These are phyloP conservation scores for Drosophila percnosoma DNA, from an alignment of 2,888 invertebrate genomes.

Conservation along the genomic window DNA sequence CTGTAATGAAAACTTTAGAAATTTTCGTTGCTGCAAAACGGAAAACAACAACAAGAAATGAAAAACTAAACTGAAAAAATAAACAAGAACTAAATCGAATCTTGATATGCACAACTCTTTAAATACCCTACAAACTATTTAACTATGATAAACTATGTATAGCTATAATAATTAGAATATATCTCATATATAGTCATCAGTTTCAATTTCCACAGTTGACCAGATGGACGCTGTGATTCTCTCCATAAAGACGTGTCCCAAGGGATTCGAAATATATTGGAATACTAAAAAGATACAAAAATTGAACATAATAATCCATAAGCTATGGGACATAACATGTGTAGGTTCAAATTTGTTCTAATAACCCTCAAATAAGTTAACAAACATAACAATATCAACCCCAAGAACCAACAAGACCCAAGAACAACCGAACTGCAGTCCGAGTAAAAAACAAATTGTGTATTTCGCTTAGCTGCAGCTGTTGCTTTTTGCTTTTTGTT, in stretches of 20 bases:
- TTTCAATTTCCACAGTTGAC: neutral
- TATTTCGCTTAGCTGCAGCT: conserved; percentile 2
- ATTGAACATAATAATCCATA: neutral
- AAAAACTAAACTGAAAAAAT: conserved; percentile 25
- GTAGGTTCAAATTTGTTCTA: fast-evolving
- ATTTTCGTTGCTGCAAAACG: conserved; percentile 33
- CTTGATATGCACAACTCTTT: neutral
- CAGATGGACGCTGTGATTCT: neutral
- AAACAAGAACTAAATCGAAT: conserved; percentile 12
- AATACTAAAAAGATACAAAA: neutral
- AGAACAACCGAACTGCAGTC: too few relatives aligned
- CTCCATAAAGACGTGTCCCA: too few relatives aligned
- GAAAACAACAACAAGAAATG: conserved; percentile 33
- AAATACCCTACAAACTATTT: conserved; percentile 33
- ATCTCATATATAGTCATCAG: neutral
- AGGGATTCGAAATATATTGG: too few relatives aligned
- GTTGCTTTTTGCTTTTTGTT: neutral
- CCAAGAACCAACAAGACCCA: neutral
- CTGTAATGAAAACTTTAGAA: conserved; percentile 77
- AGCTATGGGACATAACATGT: fast-evolving
- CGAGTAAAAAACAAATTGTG: conserved; percentile 21
- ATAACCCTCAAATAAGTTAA: neutral
- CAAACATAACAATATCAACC: neutral
- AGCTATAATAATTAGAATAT: neutral
- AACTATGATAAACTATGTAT: neutral